Conservation (phyloP, 2,113 vertebrate genomes). For the Dicerorhinus sumatrensis region DNA sequence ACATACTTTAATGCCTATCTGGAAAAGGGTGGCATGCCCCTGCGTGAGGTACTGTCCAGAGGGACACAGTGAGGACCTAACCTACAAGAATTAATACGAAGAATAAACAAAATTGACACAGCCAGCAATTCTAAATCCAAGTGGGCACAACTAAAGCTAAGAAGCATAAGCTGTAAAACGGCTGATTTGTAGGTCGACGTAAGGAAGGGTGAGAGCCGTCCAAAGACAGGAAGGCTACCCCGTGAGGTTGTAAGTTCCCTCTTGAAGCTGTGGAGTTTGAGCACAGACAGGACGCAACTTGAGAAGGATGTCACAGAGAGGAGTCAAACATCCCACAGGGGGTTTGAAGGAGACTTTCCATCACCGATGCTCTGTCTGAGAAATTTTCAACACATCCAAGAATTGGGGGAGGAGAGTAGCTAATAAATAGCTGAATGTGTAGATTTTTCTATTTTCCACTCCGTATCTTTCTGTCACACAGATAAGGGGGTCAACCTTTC, state of each 20-base stretch:
- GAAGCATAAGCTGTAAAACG: not conserved
- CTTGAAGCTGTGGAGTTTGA: not conserved
- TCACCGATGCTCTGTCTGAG: too few species aligned
- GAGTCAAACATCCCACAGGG: not conserved
- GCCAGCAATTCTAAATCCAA: not conserved
- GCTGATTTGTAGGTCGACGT: too few species aligned
- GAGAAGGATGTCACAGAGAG: not conserved
- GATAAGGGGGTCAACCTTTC: not conserved
- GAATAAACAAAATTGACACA: not conserved
- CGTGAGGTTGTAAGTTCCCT: not conserved
- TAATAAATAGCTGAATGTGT: not conserved
- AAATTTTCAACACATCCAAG: not conserved
- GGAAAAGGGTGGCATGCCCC: not conserved
- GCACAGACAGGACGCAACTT: not conserved
- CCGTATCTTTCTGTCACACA: not conserved
- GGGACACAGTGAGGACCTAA: not conserved
- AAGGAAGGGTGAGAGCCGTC: not conserved
- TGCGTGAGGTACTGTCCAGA: not conserved
- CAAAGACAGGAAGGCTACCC: not conserved
- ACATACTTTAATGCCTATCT: not conserved
- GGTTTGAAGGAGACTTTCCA: not conserved
- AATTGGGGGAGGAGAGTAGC: accelerated
- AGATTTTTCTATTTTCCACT: not conserved
- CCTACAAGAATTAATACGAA: not conserved
- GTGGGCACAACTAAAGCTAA: not conserved